Percentiles rank a stretch among this genome's conserved stretches.
phyloP scores from a whole-genome alignment of 2,113 vertebrate genomes.

The Oenanthe melanoleuca region DNA sequence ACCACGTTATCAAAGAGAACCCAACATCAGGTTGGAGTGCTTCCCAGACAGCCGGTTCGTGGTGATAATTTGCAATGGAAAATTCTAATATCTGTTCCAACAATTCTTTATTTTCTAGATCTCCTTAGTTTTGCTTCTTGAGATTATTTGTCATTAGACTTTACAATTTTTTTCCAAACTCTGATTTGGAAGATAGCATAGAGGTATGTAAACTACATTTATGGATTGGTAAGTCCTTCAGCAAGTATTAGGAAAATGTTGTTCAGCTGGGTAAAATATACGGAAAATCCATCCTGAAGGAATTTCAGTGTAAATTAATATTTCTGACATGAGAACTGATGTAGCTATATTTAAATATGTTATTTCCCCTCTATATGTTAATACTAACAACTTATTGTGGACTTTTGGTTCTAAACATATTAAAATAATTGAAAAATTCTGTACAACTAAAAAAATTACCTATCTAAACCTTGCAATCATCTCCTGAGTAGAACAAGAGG shows the following conservation, averaged over 20 bases:
- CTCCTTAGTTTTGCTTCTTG: conserved; percentile 44
- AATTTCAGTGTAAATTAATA: background rate
- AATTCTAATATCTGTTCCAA: conserved; percentile 70
- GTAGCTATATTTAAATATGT: background rate
- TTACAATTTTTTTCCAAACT: background rate
- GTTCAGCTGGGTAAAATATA: background rate
- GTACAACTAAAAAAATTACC: background rate
- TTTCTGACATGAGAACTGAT: background rate
- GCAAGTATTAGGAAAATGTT: background rate
- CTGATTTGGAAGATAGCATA: background rate
- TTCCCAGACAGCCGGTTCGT: conserved; percentile 71
- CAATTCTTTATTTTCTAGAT: conserved; percentile 65
- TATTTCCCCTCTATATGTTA: background rate
- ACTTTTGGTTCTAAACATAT: background rate
- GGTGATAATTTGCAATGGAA: conserved; percentile 73
- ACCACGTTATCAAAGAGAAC: conserved; percentile 66
- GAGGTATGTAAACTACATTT: background rate
- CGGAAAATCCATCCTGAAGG: background rate
- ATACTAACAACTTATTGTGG: background rate
- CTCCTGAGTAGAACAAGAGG: background rate
- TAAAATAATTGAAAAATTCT: background rate
- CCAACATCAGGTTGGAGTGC: conserved; percentile 69
- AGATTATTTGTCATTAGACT: conserved; percentile 27
- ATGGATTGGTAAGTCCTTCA: background rate
- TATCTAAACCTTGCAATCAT: background rate